Base-by-base conservation (phyloP, 2,888 invertebrate species). In the Tortrix viridana region DNA sequence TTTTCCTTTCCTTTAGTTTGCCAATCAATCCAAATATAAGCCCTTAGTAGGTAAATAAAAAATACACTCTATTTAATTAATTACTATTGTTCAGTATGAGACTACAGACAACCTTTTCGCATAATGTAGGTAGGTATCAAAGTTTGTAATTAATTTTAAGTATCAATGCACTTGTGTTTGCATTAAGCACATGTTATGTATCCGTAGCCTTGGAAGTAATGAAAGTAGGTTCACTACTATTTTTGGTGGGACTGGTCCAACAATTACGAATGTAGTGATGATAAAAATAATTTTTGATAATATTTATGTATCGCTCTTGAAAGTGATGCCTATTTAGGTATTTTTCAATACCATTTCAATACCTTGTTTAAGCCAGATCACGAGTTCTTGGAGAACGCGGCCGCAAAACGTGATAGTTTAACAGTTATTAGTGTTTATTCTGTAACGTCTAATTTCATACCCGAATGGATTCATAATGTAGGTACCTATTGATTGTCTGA, bases 161-260 rank as follows among this genome's bases (percentile, higher is more conserved):
- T 41, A n/a, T 37, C 16, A 43, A 58, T 63, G 58, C 56, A 62
- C 65, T 58, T 62, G 62, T 54, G 54, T 62, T 54, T 54, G 65
- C 44, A 53, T 57, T 60, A 20, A 37, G 44, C 16, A 22, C 46
- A 52, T 50, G 12, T 37, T 44, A 49, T 26, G 52, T 26, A 50
- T 41, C 43, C 37, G 44, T 23, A 44, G n/a, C 61, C 61, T 61
- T 56, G 55, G 55, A 23, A 56, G 44, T 55, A 56, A 49, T 55
- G 49, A 44, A 55, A 49, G 60, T 48, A 48, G 19, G 48, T 50
- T 50, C 43, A 43, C 7, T 23, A 20, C 55, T 37, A 14, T 43
- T 49, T 55, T 26, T 55, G 49, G 43, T 41, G 38, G 37, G 32
- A 59, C 60, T 32, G 32, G 54, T 46, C 16, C 26, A 41, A 48